These are phyloP conservation scores for Harpalus rubripes DNA, from an alignment of 2,888 invertebrate species.

Conservation along the genomic window DNA sequence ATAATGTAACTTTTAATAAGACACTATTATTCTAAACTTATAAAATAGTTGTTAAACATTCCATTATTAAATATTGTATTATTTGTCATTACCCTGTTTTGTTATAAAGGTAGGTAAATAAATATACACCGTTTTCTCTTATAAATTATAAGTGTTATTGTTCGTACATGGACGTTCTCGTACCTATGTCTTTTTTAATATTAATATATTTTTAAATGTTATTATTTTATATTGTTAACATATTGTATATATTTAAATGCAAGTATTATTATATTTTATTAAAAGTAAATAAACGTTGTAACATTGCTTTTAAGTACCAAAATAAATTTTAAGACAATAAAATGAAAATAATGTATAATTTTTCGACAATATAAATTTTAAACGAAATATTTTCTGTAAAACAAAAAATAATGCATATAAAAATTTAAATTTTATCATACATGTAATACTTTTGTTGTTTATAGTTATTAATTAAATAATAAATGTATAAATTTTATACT, in stretches of 20 bases:
- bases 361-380: too few species aligned
- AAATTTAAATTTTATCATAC: too few species aligned
- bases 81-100: background rate
- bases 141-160: constrained; percentile 41
- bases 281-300: background rate
- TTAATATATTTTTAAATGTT: constrained; percentile 50
- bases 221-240: constrained; percentile 60
- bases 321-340: too few species aligned
- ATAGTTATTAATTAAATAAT: too few species aligned
- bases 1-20: too few species aligned
- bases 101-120: background rate
- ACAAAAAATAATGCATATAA: too few species aligned
- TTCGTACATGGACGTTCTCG: background rate
- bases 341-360: too few species aligned
- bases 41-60: background rate
- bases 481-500: too few species aligned
- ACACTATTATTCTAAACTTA: too few species aligned
- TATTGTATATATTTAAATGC: constrained; percentile 72
- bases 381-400: too few species aligned
- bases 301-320: background rate
- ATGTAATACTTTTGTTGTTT: too few species aligned
- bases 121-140: background rate
- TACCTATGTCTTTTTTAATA: constrained; percentile 28
- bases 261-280: constrained; percentile 69
- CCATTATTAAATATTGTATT: too few species aligned